Conservation (phyloP, 1,140 invertebrate genomes). For the Cydia splendana region DNA sequence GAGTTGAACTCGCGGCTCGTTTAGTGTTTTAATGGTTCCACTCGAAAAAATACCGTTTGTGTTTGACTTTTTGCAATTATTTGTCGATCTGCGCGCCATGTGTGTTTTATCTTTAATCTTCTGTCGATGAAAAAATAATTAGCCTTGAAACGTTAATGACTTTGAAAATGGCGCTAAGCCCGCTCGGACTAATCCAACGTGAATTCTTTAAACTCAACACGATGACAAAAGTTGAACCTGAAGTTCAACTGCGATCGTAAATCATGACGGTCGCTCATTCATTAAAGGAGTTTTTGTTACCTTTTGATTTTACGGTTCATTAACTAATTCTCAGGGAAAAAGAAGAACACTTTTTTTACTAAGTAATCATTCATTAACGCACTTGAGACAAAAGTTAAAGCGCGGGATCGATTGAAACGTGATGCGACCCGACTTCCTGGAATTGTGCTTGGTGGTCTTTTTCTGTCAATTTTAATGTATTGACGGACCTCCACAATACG, state of each 20-base stretch:
- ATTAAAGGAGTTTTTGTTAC: constrained; percentile 41
- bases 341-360: constrained; percentile 37
- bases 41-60: constrained; percentile 49
- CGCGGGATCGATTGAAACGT: constrained; percentile 50
- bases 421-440: constrained; percentile 40
- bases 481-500: constrained; percentile 30
- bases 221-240: constrained; percentile 10
- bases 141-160: constrained; percentile 5
- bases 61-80: constrained; percentile 58
- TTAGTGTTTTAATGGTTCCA: constrained; percentile 57
- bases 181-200: neutral
- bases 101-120: neutral
- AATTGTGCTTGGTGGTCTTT: constrained; percentile 47
- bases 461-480: constrained; percentile 36
- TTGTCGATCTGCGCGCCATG: constrained; percentile 37
- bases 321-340: constrained; percentile 28
- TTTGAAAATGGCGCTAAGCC: constrained; percentile 11
- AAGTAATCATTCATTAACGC: constrained; percentile 36
- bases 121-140: constrained; percentile 22
- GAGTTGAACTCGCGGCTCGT: constrained; percentile 51
- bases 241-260: constrained; percentile 18
- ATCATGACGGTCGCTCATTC: constrained; percentile 36
- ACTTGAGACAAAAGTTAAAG: constrained; percentile 44
- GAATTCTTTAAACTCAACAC: constrained; percentile 21
- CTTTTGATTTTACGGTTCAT: constrained; percentile 4